phyloP scores from a whole-genome alignment of 2,797 vertebrate species.

The Synaphobranchus kaupii region DNA sequence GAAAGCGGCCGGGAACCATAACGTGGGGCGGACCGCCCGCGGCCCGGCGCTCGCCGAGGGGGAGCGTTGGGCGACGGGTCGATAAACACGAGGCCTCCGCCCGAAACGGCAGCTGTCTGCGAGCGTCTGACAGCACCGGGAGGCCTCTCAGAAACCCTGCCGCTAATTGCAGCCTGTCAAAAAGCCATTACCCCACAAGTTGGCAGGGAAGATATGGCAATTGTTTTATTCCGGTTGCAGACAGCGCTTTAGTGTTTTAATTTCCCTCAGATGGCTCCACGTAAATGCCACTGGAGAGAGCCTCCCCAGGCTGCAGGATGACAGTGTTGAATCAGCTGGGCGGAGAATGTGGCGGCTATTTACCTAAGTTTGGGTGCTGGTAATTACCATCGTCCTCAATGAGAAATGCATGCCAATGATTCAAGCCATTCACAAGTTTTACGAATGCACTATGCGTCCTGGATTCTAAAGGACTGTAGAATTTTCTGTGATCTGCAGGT shows the following conservation, averaged over 20 bases:
- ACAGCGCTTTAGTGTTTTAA: not conserved
- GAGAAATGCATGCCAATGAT: too few species aligned
- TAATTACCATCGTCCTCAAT: not conserved
- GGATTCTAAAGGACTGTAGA: too few species aligned
- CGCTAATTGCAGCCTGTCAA: constrained; percentile 45
- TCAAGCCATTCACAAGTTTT: not conserved
- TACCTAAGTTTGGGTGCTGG: not conserved
- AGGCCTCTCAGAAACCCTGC: not conserved
- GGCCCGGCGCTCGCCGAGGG: not conserved
- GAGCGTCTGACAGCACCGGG: constrained; percentile 29
- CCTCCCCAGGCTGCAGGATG: not conserved
- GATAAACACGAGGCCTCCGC: constrained; percentile 32
- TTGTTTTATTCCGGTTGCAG: not conserved
- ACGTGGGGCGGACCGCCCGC: too few species aligned
- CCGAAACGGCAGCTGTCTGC: constrained; percentile 25
- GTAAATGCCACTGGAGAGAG: not conserved
- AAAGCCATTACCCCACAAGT: constrained; percentile 16
- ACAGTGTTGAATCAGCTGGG: not conserved
- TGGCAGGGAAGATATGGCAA: not conserved
- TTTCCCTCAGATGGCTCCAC: not conserved
- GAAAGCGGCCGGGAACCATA: not conserved
- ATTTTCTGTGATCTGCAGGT: not conserved
- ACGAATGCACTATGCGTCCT: not conserved
- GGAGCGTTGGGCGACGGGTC: constrained; percentile 15
- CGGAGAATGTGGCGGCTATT: not conserved